Evolutionary conservation across 2,113 vertebrate genomes (phyloP).

Genomic region (Chaenocephalus aceratus): DNA sequence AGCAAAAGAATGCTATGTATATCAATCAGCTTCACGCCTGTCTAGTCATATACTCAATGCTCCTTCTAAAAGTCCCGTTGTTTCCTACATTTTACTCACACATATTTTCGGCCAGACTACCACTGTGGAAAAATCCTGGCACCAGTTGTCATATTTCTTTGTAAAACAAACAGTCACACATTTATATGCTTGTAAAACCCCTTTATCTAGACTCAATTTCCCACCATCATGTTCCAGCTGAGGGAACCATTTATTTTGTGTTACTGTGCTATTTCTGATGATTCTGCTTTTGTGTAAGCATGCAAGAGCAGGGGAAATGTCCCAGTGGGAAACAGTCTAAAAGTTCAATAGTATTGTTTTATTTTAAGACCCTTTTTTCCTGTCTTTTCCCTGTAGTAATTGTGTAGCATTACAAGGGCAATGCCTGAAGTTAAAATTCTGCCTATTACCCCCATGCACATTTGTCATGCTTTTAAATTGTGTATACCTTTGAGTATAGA

Average conservation of each 20-base stretch:
- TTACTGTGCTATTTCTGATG: conserved; percentile 27
- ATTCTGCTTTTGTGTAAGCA: conserved; percentile 20
- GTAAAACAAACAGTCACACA: neutral
- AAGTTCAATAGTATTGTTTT: neutral
- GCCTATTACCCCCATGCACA: neutral
- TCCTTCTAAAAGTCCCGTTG: neutral
- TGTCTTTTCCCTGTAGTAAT: conserved; percentile 5
- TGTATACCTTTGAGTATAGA: neutral
- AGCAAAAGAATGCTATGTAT: neutral
- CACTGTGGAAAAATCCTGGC: neutral
- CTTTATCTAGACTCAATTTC: conserved; percentile 9
- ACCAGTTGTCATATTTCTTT: neutral
- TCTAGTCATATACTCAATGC: neutral
- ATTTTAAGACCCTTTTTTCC: conserved; percentile 11
- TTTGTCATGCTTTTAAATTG: neutral
- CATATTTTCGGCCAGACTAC: neutral
- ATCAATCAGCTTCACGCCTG: neutral
- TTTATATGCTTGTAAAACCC: neutral
- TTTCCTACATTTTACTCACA: neutral
- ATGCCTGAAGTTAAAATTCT: neutral
- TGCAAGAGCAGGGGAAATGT: conserved; percentile 16
- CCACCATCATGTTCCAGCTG: conserved; percentile 10
- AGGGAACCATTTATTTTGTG: conserved; percentile 21
- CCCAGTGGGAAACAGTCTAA: conserved; percentile 13
- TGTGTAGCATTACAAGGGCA: neutral